Evolutionary conservation across 1,140 invertebrate genomes (phyloP).

Genomic region (Vollenhovia emeryi): DNA sequence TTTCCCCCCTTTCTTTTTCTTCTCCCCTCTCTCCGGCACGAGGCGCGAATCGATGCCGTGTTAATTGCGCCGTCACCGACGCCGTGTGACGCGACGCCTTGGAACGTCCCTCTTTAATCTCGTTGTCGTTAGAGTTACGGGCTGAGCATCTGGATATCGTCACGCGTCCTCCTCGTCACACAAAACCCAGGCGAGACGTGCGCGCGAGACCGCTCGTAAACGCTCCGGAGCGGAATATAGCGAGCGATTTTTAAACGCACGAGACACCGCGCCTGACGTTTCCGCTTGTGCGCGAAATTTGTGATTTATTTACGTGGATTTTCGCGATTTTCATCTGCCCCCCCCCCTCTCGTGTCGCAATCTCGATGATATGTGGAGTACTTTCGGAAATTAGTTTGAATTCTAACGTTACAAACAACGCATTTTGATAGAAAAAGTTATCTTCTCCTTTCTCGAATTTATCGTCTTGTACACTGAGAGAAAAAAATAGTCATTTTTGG

Average conservation of each 20-base stretch:
- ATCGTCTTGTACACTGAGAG: not conserved
- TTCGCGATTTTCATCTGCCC: not conserved
- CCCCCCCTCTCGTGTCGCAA: not conserved
- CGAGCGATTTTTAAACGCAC: conserved; percentile 36
- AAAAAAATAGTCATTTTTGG: too few relatives aligned
- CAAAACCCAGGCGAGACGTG: conserved; percentile 18
- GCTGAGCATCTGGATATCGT: conserved; percentile 52
- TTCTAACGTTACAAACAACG: not conserved
- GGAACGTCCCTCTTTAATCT: conserved; percentile 25
- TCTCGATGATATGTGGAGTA: not conserved
- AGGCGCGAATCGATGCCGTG: conserved; percentile 19
- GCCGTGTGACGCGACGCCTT: conserved; percentile 1
- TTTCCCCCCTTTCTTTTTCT: not conserved
- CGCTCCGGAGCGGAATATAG: not conserved
- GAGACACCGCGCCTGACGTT: not conserved
- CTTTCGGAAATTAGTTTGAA: not conserved
- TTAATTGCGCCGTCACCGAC: conserved; percentile 45
- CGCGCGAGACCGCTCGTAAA: conserved; percentile 33
- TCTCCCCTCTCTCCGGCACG: not conserved
- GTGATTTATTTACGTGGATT: conserved; percentile 18
- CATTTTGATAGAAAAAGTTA: not conserved
- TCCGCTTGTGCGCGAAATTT: conserved; percentile 7
- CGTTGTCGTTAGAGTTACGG: conserved; percentile 1
- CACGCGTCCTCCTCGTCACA: not conserved
- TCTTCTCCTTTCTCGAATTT: not conserved